These are phyloP conservation scores for Oostethus manadensis DNA, from an alignment of 2,113 vertebrate genomes.

Conservation along the genomic window DNA sequence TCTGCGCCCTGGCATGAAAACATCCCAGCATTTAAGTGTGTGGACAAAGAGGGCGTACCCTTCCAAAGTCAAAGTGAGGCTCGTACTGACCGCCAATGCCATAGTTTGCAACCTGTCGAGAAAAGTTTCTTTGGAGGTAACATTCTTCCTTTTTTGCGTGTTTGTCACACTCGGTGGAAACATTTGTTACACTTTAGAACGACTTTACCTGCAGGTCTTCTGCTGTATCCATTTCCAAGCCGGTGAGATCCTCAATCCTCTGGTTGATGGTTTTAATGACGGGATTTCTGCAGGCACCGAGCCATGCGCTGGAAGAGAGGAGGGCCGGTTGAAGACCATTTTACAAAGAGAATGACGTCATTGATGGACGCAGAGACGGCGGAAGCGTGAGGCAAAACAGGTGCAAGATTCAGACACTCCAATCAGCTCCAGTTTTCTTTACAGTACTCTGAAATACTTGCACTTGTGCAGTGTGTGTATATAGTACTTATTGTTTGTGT, in stretches of 20 bases:
- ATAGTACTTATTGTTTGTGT: not conserved
- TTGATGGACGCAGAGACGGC: conserved; percentile 1
- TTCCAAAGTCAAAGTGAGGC: conserved; percentile 87
- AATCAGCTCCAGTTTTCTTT: conserved; percentile 53
- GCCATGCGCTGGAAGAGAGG: conserved; percentile 80
- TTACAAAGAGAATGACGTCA: conserved; percentile 4
- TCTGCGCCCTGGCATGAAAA: not conserved
- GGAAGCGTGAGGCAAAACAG: not conserved
- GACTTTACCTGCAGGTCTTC: conserved; percentile 88
- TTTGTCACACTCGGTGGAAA: too few species aligned
- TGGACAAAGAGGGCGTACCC: conserved; percentile 61
- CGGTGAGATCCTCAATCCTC: conserved; percentile 89
- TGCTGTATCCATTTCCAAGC: conserved; percentile 91
- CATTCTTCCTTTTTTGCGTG: too few species aligned
- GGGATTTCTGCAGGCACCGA: conserved; percentile 85
- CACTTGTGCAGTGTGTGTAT: not conserved
- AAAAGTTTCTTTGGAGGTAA: too few species aligned
- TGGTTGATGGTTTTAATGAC: conserved; percentile 84
- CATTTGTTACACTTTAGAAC: too few species aligned
- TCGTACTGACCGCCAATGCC: conserved; percentile 86
- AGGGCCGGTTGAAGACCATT: not conserved
- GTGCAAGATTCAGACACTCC: conserved; percentile 53
- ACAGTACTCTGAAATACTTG: not conserved
- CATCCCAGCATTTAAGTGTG: not conserved
- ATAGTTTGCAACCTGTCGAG: conserved; percentile 81